Percentiles rank a stretch among this genome's conserved stretches.
phyloP scores from a whole-genome alignment of 2,113 vertebrate genomes.

The Protobothrops mucrosquamatus region DNA sequence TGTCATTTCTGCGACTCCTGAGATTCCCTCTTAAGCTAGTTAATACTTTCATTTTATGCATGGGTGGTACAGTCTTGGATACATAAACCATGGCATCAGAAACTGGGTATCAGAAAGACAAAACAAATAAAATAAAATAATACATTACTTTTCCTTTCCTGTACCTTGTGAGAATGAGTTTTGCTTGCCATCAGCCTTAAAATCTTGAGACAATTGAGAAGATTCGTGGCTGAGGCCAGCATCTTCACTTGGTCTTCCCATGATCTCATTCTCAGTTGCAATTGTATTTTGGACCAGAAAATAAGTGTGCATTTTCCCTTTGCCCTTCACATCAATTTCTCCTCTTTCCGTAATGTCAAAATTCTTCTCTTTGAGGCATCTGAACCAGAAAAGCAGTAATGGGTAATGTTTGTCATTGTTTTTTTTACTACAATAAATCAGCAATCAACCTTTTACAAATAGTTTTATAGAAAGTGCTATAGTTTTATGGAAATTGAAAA shows the following conservation, averaged over 20 bases:
- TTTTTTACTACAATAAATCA: not conserved
- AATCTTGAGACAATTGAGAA: constrained; percentile 50
- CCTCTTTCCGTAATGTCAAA: constrained; percentile 70
- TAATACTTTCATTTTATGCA: too few species aligned
- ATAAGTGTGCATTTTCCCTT: constrained; percentile 73
- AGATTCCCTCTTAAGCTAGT: too few species aligned
- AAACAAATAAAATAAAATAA: not conserved
- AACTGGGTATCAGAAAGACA: not conserved
- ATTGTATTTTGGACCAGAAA: constrained; percentile 70
- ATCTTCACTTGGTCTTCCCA: constrained; percentile 63
- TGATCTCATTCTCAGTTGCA: constrained; percentile 70
- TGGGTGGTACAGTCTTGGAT: too few species aligned
- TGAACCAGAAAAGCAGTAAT: constrained; percentile 42
- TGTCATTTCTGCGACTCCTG: too few species aligned
- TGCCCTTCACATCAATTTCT: constrained; percentile 79
- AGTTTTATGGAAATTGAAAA: not conserved
- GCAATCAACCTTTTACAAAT: not conserved
- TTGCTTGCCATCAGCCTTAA: constrained; percentile 36
- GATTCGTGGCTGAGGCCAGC: constrained; percentile 54
- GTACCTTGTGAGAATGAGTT: constrained; percentile 53
- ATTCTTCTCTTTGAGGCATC: constrained; percentile 66
- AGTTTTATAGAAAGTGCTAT: not conserved
- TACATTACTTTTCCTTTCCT: accelerated
- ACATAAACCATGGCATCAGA: too few species aligned
- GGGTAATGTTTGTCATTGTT: not conserved